Conservation (phyloP, 2,888 invertebrate species). For the Bugula neritina region DNA sequence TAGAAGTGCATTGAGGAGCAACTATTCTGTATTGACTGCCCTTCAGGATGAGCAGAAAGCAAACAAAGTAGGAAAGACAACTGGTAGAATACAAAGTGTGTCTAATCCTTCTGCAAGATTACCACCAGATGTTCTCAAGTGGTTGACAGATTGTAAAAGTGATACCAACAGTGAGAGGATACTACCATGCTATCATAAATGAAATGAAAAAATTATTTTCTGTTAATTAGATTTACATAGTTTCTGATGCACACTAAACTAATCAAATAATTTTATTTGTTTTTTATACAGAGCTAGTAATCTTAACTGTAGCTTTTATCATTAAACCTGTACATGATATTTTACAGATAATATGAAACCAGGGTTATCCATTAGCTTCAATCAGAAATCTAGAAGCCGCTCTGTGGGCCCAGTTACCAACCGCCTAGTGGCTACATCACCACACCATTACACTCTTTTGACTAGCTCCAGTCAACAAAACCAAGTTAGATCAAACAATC, state of each 20-base stretch:
- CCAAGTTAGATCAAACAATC: background rate
- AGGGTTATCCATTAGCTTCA: background rate
- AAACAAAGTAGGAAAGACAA: background rate
- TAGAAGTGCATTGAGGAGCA: conserved; percentile 6
- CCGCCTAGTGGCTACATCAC: background rate
- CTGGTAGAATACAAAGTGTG: conserved; percentile 1
- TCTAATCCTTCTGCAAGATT: background rate
- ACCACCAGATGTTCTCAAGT: background rate
- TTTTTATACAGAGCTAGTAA: background rate
- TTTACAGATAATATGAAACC: background rate
- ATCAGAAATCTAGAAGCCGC: background rate
- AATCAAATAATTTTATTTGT: background rate
- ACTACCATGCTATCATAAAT: no score
- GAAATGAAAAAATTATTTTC: no score
- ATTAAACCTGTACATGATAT: background rate
- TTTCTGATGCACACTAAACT: no score
- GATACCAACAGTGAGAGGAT: no score
- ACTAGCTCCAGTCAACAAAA: background rate
- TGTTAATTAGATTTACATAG: no score
- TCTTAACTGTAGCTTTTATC: no score
- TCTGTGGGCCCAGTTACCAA: background rate
- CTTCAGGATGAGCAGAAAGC: conserved; percentile 10
- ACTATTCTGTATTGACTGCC: background rate
- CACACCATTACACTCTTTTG: background rate
- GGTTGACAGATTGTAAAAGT: background rate